Conservation (phyloP, 2,888 invertebrate species). For the Allygus modestus region DNA sequence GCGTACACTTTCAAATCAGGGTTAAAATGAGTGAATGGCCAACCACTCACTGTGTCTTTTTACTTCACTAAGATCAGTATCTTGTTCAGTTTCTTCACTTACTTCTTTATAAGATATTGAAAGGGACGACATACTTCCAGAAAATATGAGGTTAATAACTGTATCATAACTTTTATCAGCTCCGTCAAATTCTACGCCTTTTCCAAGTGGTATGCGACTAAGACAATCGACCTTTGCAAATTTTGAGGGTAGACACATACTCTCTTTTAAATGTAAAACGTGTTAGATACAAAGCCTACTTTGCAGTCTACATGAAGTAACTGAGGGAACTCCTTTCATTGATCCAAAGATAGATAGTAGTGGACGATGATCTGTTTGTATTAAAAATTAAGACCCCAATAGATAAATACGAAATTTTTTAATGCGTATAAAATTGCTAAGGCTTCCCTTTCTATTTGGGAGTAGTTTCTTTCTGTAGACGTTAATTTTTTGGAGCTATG, state of each 20-base stretch:
- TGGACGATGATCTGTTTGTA: conserved; percentile 29
- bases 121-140: background rate
- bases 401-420: conserved; percentile 53
- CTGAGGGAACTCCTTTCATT: background rate
- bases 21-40: background rate
- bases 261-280: conserved; percentile 25
- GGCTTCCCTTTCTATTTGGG: conserved; percentile 26
- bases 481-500: background rate
- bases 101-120: conserved; percentile 28
- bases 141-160: conserved; percentile 13
- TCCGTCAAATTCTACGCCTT: conserved; percentile 1
- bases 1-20: background rate
- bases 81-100: conserved; percentile 15
- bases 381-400: conserved; percentile 9
- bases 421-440: conserved; percentile 37
- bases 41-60: conserved; percentile 19
- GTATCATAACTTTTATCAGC: conserved; percentile 8
- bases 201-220: background rate
- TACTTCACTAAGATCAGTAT: background rate
- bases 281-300: conserved; percentile 6
- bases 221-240: conserved; percentile 30
- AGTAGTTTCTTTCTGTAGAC: conserved; percentile 19
- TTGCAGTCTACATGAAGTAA: conserved; percentile 33
- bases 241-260: background rate
- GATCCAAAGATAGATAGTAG: conserved; percentile 6